Evolutionary conservation across 1,140 invertebrate genomes (phyloP), one percentile per base, ranked within the genome.

Genomic region (Planococcus citri): DNA sequence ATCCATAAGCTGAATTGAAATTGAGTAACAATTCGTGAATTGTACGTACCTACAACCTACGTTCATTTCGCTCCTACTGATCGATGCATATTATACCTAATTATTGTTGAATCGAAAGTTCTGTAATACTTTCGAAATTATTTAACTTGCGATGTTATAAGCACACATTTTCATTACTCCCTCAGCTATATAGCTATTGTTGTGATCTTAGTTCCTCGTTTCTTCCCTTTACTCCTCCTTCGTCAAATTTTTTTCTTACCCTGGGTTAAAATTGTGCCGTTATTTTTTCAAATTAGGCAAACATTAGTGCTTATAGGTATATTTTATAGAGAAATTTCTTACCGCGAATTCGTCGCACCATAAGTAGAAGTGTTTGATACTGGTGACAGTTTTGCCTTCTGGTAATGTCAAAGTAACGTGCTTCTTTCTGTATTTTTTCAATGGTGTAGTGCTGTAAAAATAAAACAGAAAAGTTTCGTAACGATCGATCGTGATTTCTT

Each of bases 271-370:
- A n/a, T n/a, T n/a, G n/a, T n/a, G n/a, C n/a, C n/a, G n/a, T n/a
- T n/a, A n/a, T n/a, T n/a, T n/a, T n/a, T n/a, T n/a, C n/a, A n/a
- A n/a, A n/a, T n/a, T n/a, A n/a, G n/a, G n/a, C n/a, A n/a, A n/a
- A n/a, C n/a, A n/a, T n/a, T n/a, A n/a, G n/a, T n/a, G n/a, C n/a
- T 33, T 33, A 33, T 3, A 33, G 12, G 3, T 6, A 33, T 12
- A 33, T 6, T 12, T 33, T 33, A 3, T 3, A 12, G 29, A 33
- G 29, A 6, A 33, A 6, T 33, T 33, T 82, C 86, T 87, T 76
- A 94, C 92, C 29, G 88, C 81, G 75, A 88, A 94, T 76, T 92
- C 90, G 74, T 94, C 88, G 77, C 92, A 95, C 88, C 90, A 95
- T 0, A 95, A 85, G 17, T 89, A 87, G 76, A 95, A 88, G 88